A percentile compares a stretch with the other conserved stretches of the same genome.
phyloP scores from a whole-genome alignment of 1,140 invertebrate species.

The Acyrthosiphon pisum region DNA sequence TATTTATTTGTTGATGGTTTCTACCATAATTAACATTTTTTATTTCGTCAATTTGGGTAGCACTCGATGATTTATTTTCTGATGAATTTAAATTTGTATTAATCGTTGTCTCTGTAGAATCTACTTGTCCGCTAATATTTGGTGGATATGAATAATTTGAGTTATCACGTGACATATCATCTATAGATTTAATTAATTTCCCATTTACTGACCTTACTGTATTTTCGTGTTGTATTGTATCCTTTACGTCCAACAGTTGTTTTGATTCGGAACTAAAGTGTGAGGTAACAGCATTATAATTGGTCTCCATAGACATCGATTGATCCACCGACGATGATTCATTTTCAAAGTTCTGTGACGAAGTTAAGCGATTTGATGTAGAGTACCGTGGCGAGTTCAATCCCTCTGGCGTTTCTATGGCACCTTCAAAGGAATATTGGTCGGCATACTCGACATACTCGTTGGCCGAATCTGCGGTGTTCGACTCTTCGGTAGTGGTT shows the following conservation, averaged over 20 bases:
- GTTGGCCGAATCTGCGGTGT: neutral
- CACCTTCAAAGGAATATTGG: neutral
- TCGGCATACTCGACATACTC: neutral
- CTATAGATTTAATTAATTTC: slow-evolving; percentile 57
- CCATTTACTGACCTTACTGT: slow-evolving; percentile 55
- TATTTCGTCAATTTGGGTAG: too few species aligned
- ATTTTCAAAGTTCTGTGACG: neutral
- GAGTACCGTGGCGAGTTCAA: neutral
- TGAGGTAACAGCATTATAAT: neutral
- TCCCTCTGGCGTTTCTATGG: neutral
- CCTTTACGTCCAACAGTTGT: neutral
- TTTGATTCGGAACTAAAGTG: neutral
- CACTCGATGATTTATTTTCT: neutral
- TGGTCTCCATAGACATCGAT: neutral
- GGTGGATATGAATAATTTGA: neutral
- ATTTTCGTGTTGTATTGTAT: neutral
- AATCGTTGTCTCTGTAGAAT: neutral
- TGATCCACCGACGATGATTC: neutral
- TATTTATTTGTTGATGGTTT: neutral
- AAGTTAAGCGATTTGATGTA: neutral
- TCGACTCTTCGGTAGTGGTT: neutral
- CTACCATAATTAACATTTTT: neutral
- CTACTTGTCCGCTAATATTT: neutral
- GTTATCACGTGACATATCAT: neutral
- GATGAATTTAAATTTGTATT: neutral